Percentiles rank a stretch among this genome's conserved stretches.
Evolutionary conservation across 2,797 vertebrate species (phyloP).

Genomic region (Scolopax bukidnonensis): DNA sequence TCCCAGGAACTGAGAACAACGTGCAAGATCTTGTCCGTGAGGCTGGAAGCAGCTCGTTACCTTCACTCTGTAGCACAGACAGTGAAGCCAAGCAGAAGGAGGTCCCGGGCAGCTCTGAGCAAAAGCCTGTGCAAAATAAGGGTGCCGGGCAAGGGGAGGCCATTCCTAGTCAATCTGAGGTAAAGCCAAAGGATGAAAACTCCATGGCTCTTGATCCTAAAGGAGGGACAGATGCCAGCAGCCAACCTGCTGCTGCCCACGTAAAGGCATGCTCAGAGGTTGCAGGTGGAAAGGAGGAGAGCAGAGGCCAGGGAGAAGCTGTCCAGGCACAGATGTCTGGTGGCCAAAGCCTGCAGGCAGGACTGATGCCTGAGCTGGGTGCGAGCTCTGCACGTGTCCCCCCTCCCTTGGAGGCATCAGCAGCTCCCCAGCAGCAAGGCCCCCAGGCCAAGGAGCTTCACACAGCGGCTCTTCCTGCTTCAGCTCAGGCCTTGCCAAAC

Average conservation of each 20-base stretch:
- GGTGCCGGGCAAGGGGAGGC: not conserved
- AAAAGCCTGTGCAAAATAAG: conserved; percentile 11
- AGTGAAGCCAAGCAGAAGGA: conserved; percentile 11
- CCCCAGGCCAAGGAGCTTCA: conserved; percentile 59
- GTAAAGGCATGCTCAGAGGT: not conserved
- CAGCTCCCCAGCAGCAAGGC: conserved; percentile 44
- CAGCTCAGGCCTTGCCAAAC: conserved; percentile 53
- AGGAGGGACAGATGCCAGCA: not conserved
- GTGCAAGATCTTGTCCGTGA: not conserved
- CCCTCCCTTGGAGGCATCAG: not conserved
- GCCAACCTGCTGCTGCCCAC: not conserved
- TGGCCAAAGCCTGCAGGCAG: conserved; percentile 45
- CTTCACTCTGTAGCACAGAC: not conserved
- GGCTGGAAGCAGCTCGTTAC: not conserved
- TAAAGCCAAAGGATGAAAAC: conserved; percentile 49
- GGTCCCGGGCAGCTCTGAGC: not conserved
- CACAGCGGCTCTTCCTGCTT: conserved; percentile 21
- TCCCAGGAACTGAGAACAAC: not conserved
- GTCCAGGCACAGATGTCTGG: not conserved
- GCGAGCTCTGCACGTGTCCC: conserved; percentile 17
- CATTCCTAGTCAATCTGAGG: not conserved
- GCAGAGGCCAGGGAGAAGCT: not conserved
- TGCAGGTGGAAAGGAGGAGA: conserved; percentile 25
- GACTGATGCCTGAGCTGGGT: not conserved
- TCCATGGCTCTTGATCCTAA: conserved; percentile 26